Conservation (phyloP, 2,888 invertebrate species). For the Macroteleia sp. region DNA sequence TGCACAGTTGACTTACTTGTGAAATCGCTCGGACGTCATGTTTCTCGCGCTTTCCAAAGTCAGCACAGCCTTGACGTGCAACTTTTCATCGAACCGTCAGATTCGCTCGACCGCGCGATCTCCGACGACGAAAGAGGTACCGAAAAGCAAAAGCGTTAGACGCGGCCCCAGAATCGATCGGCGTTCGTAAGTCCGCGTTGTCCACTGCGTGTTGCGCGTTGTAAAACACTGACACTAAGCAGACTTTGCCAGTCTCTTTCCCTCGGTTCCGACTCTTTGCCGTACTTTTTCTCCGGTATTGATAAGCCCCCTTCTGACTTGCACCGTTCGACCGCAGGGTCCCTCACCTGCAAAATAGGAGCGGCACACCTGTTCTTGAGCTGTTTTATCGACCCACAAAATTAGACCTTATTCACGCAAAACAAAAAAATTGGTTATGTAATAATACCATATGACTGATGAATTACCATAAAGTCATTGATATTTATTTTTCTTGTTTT, state of each 20-base stretch:
- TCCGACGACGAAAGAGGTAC: neutral
- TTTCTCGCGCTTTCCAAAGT: conserved; percentile 62
- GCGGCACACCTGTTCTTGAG: conserved; percentile 54
- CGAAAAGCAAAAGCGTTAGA: conserved; percentile 11
- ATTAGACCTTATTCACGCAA: no score
- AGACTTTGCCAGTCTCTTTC: conserved; percentile 21
- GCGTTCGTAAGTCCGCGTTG: conserved; percentile 1
- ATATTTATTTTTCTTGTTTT: no score
- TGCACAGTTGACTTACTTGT: conserved; percentile 76
- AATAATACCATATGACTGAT: no score
- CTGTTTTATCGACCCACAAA: no score
- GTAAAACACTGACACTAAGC: conserved; percentile 34
- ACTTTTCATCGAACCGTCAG: conserved; percentile 46
- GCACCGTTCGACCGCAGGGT: conserved; percentile 52
- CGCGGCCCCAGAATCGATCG: conserved; percentile 10
- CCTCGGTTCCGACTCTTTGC: conserved; percentile 22
- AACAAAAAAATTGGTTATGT: no score
- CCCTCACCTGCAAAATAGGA: conserved; percentile 64
- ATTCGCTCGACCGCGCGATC: conserved; percentile 14
- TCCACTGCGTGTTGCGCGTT: conserved; percentile 21
- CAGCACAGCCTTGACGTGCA: conserved; percentile 17
- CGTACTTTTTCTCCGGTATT: conserved; percentile 62
- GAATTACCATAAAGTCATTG: no score
- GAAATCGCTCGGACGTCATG: conserved; percentile 81
- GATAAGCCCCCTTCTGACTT: conserved; percentile 67